phyloP scores from a whole-genome alignment of 2,888 invertebrate species.

The Cerastis leucographa region DNA sequence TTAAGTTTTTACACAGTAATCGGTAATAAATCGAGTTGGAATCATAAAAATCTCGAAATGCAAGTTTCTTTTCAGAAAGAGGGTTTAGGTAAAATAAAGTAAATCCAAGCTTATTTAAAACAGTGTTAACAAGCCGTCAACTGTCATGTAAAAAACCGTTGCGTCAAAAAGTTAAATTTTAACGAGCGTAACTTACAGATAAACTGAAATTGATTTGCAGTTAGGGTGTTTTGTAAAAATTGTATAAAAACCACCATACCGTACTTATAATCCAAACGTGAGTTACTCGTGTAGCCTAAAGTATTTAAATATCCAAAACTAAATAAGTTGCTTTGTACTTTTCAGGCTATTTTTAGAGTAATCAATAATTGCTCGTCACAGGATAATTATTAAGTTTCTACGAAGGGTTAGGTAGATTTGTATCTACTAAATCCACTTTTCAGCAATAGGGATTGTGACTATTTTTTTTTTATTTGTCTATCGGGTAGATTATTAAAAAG shows the following conservation, averaged over 20 bases:
- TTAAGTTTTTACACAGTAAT: background rate
- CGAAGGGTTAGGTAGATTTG: background rate
- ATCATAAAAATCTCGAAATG: background rate
- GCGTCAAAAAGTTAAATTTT: conserved; percentile 10
- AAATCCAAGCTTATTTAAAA: background rate
- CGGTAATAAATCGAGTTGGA: background rate
- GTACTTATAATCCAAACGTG: background rate
- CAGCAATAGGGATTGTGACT: no score
- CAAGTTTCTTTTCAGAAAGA: background rate
- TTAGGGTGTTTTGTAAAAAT: background rate
- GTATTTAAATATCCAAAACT: background rate
- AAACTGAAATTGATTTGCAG: background rate
- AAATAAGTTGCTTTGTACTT: background rate
- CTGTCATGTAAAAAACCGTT: background rate
- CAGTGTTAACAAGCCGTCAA: background rate
- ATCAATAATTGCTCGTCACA: background rate
- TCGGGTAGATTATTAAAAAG: no score
- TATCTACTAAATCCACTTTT: background rate
- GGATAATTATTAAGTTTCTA: background rate
- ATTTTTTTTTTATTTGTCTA: no score
- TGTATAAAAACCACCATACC: background rate
- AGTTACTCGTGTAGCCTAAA: background rate
- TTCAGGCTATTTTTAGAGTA: background rate
- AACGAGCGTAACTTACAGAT: conserved; percentile 4
- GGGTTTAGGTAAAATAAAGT: background rate